phyloP scores from a whole-genome alignment of 2,797 vertebrate species.

The Xenentodon cancila region DNA sequence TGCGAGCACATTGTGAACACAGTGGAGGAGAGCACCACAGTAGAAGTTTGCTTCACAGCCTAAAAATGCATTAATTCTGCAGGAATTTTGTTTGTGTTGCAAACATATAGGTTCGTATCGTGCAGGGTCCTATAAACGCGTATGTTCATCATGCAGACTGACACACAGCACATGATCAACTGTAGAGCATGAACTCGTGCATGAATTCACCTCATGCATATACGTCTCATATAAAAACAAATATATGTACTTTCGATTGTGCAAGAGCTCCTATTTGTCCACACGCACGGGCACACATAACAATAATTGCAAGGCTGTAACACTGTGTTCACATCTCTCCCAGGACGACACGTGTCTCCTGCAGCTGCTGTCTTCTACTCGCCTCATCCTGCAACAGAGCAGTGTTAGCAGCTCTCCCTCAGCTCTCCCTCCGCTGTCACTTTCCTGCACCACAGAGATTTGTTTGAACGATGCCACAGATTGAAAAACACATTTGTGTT shows the following conservation, averaged over 20 bases:
- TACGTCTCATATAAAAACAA: background rate
- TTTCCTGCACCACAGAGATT: slow-evolving; percentile 10
- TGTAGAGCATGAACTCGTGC: background rate
- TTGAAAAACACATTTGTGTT: no score
- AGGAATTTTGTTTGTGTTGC: no score
- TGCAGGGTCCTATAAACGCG: no score
- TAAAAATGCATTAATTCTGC: no score
- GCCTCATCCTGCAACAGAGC: slow-evolving; percentile 29
- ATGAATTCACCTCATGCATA: background rate
- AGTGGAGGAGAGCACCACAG: background rate
- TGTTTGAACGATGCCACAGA: background rate
- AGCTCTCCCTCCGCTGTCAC: slow-evolving; percentile 24
- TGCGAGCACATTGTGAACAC: slow-evolving; percentile 13
- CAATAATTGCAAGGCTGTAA: slow-evolving; percentile 19
- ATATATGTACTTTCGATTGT: background rate
- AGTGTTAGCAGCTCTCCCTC: slow-evolving; percentile 26
- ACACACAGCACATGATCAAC: no score
- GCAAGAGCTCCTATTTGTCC: background rate
- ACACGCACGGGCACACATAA: slow-evolving; percentile 2
- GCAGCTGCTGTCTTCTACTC: slow-evolving; percentile 36
- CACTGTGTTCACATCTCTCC: slow-evolving; percentile 38
- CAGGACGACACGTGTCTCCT: slow-evolving; percentile 44
- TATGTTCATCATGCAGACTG: no score
- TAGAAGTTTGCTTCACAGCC: background rate
- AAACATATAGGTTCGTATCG: no score